Evolutionary conservation across 1,140 invertebrate species (phyloP), one percentile per base, ranked within the genome.

Genomic region (Archivesica marissinica): DNA sequence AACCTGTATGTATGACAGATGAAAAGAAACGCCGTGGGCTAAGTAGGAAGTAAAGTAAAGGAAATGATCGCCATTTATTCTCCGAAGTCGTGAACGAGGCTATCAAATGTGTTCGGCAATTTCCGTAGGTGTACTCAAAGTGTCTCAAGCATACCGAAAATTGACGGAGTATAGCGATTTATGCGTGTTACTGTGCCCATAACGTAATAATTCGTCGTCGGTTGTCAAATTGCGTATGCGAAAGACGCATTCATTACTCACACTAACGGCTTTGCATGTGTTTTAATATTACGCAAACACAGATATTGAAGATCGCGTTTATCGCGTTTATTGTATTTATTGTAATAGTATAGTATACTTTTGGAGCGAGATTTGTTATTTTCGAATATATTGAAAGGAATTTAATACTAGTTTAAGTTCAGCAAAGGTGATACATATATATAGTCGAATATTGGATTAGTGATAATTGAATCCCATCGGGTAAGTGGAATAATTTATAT

Each of bases 1-100:
- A 72, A 72, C 41, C 68, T 72, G 68, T 72, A 72, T n/a, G n/a
- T 72, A 28, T 72, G 68, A 72, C 68, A 72, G 68, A 52, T 72
- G 68, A 72, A 72, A 72, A 72, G 68, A 72, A 41, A 44, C 7
- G 41, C 68, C 68, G 15, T 44, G 9, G 68, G 68, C 41, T 25
- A 50, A 15, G 68, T 30, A 72, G 68, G 68, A 72, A 72, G 68
- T 72, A 33, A 44, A 44, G 15, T n/a, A 44, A 70, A 47, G n/a
- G 28, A 25, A 11, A 39, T 17, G 13, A 28, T 35, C 59, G 59
- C 59, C 59, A 64, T 64, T 25, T 17, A 35, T 64, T 3, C 50
- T 50, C 9, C 68, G 68, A 47, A 70, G 38, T 2, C 47, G 20
- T 6, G 4, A 4, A 59, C 54, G 54, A 30, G 25, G 11, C 30